Percentiles rank a stretch among this genome's conserved stretches.
phyloP scores from a whole-genome alignment of 2,888 invertebrate genomes.

The Rotaria socialis region DNA sequence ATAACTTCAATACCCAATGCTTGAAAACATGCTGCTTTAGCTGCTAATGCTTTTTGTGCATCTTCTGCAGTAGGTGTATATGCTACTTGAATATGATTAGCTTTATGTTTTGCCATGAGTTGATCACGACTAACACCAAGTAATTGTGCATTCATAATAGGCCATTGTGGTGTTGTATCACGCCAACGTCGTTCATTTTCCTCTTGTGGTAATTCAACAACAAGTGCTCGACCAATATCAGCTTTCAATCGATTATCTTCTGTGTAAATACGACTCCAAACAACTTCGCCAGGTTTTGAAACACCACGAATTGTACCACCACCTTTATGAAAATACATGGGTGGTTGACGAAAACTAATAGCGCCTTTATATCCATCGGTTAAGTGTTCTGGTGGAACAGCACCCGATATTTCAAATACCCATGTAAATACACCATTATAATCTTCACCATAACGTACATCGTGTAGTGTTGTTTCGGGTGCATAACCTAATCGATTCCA shows the following conservation, averaged over 20 bases:
- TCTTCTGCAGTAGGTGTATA: neutral
- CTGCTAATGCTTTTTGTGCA: conserved; percentile 28
- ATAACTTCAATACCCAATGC: conserved; percentile 6
- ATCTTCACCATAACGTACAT: conserved; percentile 36
- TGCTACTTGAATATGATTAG: conserved; percentile 36
- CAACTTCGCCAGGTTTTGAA: conserved; percentile 24
- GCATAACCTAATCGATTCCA: conserved; percentile 11
- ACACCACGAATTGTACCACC: conserved; percentile 1
- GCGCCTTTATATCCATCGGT: conserved; percentile 16
- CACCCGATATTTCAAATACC: conserved; percentile 28
- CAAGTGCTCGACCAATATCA: conserved; percentile 13
- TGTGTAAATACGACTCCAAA: neutral
- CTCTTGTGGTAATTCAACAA: conserved; percentile 7
- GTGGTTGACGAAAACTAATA: conserved; percentile 2
- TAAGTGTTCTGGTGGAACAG: conserved; percentile 31
- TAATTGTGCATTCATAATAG: conserved; percentile 15
- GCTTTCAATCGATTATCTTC: conserved; percentile 29
- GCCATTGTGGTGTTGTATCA: conserved; percentile 18
- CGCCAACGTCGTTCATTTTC: conserved; percentile 34
- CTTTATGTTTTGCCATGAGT: conserved; percentile 36
- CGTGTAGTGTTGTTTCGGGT: conserved; percentile 22
- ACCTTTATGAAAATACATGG: conserved; percentile 35
- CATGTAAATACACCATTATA: conserved; percentile 14
- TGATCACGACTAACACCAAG: conserved; percentile 34
- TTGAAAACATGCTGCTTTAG: conserved; percentile 17